Evolutionary conservation across 2,113 vertebrate genomes (phyloP).

Genomic region (Orientallactaga bullata): DNA sequence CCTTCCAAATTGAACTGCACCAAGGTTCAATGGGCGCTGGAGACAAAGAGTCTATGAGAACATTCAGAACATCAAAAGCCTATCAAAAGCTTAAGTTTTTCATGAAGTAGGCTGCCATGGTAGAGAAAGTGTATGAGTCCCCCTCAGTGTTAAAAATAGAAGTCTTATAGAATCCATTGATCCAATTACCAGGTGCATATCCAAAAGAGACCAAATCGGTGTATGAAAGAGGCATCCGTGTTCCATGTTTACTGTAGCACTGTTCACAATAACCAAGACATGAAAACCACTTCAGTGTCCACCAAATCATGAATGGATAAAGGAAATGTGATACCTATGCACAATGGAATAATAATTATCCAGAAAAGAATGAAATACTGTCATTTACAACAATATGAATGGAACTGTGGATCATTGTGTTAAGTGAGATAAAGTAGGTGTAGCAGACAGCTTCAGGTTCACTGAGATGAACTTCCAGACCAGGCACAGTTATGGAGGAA

Average conservation of each 20-base stretch:
- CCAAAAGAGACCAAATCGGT: not conserved
- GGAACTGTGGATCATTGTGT: not conserved
- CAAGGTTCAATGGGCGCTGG: not conserved
- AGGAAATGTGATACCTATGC: not conserved
- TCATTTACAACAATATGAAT: not conserved
- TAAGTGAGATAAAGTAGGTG: not conserved
- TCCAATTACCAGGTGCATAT: not conserved
- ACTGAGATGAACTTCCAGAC: no score
- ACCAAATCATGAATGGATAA: not conserved
- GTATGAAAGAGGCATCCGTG: not conserved
- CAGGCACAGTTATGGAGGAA: no score
- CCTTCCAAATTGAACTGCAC: not conserved
- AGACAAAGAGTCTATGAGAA: not conserved
- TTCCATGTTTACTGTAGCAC: not conserved
- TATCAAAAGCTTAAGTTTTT: not conserved
- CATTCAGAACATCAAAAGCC: not conserved
- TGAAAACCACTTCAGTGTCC: not conserved
- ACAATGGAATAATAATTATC: not conserved
- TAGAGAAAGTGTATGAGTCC: not conserved
- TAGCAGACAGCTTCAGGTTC: no score
- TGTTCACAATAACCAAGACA: not conserved
- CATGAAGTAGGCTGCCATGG: not conserved
- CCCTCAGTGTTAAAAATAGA: not conserved
- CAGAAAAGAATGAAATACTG: not conserved
- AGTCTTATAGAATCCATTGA: not conserved